Base-by-base conservation (phyloP, 1,140 invertebrate genomes). In the Leptonema lineaticorne region DNA sequence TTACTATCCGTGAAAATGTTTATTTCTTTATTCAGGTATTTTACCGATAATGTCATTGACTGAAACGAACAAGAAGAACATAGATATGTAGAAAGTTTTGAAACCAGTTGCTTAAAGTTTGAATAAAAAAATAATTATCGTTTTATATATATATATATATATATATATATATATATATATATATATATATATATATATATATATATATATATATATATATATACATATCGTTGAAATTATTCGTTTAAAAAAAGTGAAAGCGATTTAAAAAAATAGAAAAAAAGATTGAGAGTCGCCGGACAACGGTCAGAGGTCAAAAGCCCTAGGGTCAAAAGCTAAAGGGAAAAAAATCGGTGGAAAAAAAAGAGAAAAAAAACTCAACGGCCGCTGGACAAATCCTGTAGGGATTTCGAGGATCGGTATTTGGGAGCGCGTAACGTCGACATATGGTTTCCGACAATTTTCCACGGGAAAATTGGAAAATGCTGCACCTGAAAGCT, bases 1-100 rank as follows among this genome's bases (percentile, higher is more conserved):
- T 26, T 53, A 53, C 50, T 26, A 22, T 53, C 50, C 50, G 50
- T 53, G 50, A 53, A 53, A 53, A 53, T 26, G 50, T 24, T 24
- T 20, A 16, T n/a, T n/a, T n/a, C n/a, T n/a, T n/a, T n/a, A n/a
- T n/a, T n/a, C n/a, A n/a, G n/a, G n/a, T n/a, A n/a, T n/a, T n/a
- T n/a, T n/a, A n/a, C n/a, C n/a, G n/a, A n/a, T n/a, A n/a, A n/a
- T n/a, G n/a, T n/a, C n/a, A n/a, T n/a, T n/a, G n/a, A n/a, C n/a
- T n/a, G n/a, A n/a, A n/a, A n/a, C n/a, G n/a, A n/a, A n/a, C n/a
- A n/a, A n/a, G n/a, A n/a, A n/a, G n/a, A n/a, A n/a, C n/a, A n/a
- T n/a, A n/a, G n/a, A n/a, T n/a, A n/a, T n/a, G n/a, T n/a, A n/a
- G n/a, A n/a, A n/a, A n/a, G n/a, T n/a, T n/a, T n/a, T n/a, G n/a